A percentile compares a stretch with the other conserved stretches of the same genome.
Evolutionary conservation across 2,113 vertebrate species (phyloP).

Genomic region (Xyrauchen texanus): DNA sequence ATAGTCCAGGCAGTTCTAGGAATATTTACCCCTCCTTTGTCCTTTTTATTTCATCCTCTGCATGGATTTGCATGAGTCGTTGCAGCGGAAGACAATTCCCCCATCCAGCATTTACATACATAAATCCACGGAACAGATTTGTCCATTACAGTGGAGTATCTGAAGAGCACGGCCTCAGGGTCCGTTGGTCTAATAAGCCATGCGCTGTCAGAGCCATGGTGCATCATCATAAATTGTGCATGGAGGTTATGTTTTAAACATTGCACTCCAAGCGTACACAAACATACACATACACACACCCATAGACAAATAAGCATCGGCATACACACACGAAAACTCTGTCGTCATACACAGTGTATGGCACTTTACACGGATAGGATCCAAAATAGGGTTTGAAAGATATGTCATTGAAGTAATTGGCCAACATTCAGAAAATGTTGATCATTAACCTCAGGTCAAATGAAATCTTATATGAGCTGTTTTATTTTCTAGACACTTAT

Average conservation of each 20-base stretch:
- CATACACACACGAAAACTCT: conserved; percentile 22
- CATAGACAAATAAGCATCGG: conserved; percentile 37
- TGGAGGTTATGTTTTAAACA: conserved; percentile 62
- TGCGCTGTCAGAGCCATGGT: conserved; percentile 53
- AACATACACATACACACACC: not conserved
- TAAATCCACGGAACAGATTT: conserved; percentile 56
- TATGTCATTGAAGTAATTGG: no score
- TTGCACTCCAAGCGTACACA: conserved; percentile 29
- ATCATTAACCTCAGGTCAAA: no score
- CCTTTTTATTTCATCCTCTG: conserved; percentile 37
- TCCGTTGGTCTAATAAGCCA: conserved; percentile 55
- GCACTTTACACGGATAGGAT: no score
- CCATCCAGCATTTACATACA: conserved; percentile 53
- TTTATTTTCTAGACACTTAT: no score
- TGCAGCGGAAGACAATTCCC: conserved; percentile 23
- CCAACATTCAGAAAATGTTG: no score
- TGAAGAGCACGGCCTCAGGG: conserved; percentile 55
- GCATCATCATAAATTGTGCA: conserved; percentile 61
- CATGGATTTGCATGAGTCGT: conserved; percentile 34
- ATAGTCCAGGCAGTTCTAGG: conserved; percentile 44
- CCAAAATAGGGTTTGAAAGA: no score
- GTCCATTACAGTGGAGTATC: conserved; percentile 56
- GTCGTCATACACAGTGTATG: conserved; percentile 24
- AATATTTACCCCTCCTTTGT: conserved; percentile 55
- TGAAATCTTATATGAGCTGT: no score